Conservation (phyloP, 2,113 vertebrate genomes). For the Eudyptes chrysolophus region DNA sequence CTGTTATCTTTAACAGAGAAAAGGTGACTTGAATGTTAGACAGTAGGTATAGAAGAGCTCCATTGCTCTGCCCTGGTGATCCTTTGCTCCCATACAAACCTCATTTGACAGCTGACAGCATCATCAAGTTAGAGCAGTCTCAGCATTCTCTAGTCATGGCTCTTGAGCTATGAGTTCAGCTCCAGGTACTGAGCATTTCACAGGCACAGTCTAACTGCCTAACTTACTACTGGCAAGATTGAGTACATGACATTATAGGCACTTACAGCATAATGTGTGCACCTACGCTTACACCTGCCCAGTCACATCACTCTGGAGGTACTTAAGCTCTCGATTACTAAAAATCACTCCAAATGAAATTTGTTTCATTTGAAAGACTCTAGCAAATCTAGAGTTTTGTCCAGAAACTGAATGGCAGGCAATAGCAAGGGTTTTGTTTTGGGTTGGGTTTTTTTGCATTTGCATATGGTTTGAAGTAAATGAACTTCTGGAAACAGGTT, state of each 20-base stretch:
- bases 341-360: not conserved
- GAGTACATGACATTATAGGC: no score
- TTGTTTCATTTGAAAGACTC: not conserved
- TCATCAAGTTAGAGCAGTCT: not conserved
- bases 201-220: not conserved
- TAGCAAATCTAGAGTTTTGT: not conserved
- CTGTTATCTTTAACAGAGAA: not conserved
- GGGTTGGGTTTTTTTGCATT: rapidly evolving
- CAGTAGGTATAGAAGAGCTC: not conserved
- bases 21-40: not conserved
- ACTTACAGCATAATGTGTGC: not conserved
- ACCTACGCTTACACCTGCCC: not conserved
- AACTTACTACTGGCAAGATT: not conserved
- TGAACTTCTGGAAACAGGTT: not conserved
- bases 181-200: not conserved
- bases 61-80: not conserved
- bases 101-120: not conserved
- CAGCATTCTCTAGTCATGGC: not conserved
- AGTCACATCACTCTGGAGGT: not conserved
- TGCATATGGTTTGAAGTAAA: not conserved
- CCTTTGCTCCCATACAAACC: not conserved
- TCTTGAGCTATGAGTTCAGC: not conserved
- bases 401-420: not conserved
- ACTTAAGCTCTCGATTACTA: not conserved
- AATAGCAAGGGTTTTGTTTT: not conserved